Conservation (phyloP, 2,797 vertebrate genomes). For the Anguilla obscura region DNA sequence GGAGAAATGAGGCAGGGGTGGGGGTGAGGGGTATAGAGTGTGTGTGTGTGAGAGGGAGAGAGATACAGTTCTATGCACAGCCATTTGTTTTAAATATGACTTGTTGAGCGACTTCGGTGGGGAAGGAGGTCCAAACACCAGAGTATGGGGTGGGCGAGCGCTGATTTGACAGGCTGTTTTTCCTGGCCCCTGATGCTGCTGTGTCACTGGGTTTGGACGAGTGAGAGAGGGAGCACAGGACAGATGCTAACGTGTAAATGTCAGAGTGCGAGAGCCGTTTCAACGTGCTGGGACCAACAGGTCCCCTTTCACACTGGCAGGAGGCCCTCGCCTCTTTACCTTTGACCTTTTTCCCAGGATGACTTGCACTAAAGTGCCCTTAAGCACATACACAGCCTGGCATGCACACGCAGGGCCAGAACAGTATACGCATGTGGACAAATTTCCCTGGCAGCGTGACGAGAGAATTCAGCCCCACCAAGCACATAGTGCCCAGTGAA, state of each 20-base stretch:
- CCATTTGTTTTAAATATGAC: conserved; percentile 56
- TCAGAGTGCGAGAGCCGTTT: conserved; percentile 58
- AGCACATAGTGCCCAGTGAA: neutral
- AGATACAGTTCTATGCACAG: neutral
- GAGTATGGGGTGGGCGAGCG: neutral
- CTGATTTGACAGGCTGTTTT: conserved; percentile 5
- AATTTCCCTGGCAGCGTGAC: neutral
- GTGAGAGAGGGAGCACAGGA: conserved; percentile 30
- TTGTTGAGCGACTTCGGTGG: neutral
- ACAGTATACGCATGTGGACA: conserved; percentile 28
- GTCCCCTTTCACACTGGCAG: conserved; percentile 66
- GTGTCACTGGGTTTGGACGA: conserved; percentile 16
- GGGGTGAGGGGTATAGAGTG: neutral
- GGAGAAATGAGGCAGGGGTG: conserved; percentile 45
- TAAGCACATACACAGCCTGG: conserved; percentile 36
- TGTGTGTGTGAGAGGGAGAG: no score
- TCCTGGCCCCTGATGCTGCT: neutral
- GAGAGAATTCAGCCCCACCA: neutral
- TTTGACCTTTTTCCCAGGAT: conserved; percentile 72
- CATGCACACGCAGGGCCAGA: conserved; percentile 31
- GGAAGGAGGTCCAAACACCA: neutral
- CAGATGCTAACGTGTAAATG: conserved; percentile 44
- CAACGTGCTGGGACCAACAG: conserved; percentile 58
- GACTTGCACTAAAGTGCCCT: conserved; percentile 57
- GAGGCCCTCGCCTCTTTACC: conserved; percentile 62